phyloP scores from a whole-genome alignment of 2,797 vertebrate genomes.

The Okamejei kenojei region DNA sequence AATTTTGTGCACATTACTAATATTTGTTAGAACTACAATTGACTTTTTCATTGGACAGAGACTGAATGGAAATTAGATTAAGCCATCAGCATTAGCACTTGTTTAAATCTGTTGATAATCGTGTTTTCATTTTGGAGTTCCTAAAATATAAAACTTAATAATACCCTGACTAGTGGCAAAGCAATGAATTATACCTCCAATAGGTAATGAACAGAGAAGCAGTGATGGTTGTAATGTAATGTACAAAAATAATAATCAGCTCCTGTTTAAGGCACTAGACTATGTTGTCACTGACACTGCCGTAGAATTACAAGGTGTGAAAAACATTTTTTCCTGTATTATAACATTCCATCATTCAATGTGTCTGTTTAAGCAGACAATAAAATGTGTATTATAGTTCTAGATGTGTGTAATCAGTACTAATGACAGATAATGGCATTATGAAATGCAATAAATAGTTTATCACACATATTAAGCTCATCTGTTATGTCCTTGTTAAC shows the following conservation, averaged over 20 bases:
- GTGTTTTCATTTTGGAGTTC: constrained; percentile 42
- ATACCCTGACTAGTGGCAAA: constrained; percentile 32
- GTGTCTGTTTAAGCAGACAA: constrained; percentile 38
- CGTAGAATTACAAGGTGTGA: constrained; percentile 38
- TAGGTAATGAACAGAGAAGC: constrained; percentile 34
- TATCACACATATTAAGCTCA: constrained; percentile 39
- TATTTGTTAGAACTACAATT: constrained; percentile 74
- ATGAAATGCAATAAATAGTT: constrained; percentile 39
- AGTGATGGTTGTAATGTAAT: constrained; percentile 39
- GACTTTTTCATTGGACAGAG: constrained; percentile 74
- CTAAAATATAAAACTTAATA: constrained; percentile 38
- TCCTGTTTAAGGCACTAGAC: constrained; percentile 31
- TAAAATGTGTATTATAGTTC: constrained; percentile 39
- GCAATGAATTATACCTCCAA: constrained; percentile 26
- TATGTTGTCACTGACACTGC: constrained; percentile 37
- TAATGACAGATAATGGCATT: constrained; percentile 39
- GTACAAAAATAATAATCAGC: constrained; percentile 36
- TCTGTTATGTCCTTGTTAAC: constrained; percentile 38
- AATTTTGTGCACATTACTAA: constrained; percentile 83
- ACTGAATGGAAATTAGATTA: constrained; percentile 59
- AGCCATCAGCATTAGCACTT: constrained; percentile 70
- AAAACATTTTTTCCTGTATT: constrained; percentile 38
- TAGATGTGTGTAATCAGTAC: constrained; percentile 38
- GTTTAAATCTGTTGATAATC: constrained; percentile 67
- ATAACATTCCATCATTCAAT: constrained; percentile 38